A percentile compares a stretch with the other conserved stretches of the same genome.
Conservation (phyloP, 2,113 vertebrate species). For the Tamias sibiricus region DNA sequence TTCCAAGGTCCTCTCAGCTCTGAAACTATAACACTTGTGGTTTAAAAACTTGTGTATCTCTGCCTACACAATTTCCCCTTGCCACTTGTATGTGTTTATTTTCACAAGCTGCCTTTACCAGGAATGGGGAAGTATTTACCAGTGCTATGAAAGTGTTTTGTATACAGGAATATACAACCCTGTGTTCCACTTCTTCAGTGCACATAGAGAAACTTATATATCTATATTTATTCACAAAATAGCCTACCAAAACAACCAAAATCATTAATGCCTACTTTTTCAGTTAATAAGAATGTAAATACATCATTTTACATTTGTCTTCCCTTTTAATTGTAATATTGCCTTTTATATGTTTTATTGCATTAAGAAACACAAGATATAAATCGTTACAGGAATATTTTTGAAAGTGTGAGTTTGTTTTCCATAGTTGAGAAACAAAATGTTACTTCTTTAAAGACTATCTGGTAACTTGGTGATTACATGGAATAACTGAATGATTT, state of each 20-base stretch:
- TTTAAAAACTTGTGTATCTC: neutral
- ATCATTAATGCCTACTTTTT: neutral
- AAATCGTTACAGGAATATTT: neutral
- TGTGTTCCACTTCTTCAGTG: neutral
- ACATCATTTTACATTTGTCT: neutral
- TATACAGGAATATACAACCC: neutral
- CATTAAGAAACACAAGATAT: neutral
- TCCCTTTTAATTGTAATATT: constrained; percentile 25
- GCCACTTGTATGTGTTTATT: neutral
- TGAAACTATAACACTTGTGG: neutral
- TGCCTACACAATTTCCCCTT: neutral
- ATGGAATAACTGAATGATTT: too few species aligned
- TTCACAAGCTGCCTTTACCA: neutral
- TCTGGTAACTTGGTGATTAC: neutral
- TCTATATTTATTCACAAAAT: neutral
- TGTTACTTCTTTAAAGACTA: neutral
- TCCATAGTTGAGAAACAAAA: neutral
- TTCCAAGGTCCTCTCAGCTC: neutral
- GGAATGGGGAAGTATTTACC: neutral
- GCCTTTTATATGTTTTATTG: neutral
- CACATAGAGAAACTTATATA: neutral
- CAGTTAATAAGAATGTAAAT: neutral
- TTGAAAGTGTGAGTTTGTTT: neutral
- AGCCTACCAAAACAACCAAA: neutral
- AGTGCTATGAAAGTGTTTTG: neutral